Percentiles rank a stretch among this genome's conserved stretches.
Conservation (phyloP, 37 sponge, comb jelly and placozoan genomes). For the Trichoplax adhaerens region DNA sequence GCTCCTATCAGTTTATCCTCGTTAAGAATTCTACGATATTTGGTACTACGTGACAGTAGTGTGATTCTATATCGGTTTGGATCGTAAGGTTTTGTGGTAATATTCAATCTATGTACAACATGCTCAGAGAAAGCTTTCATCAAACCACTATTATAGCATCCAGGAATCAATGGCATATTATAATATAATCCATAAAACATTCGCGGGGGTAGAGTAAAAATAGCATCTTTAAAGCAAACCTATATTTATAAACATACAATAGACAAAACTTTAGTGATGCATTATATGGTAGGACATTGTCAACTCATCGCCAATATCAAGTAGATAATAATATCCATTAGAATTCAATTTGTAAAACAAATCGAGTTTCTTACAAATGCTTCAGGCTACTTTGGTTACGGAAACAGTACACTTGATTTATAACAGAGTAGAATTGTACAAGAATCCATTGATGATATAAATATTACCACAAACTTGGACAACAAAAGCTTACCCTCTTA, state of each 20-base stretch:
- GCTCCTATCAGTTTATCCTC: constrained; percentile 38
- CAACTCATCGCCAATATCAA: too few relatives aligned
- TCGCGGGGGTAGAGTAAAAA: constrained; percentile 69
- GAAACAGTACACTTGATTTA: not conserved
- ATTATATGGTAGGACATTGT: too few relatives aligned
- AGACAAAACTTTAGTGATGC: not conserved
- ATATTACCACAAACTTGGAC: too few relatives aligned
- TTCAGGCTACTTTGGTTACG: not conserved
- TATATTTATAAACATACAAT: not conserved
- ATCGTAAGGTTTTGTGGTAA: constrained; percentile 21
- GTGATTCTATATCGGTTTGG: constrained; percentile 43
- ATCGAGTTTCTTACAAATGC: not conserved
- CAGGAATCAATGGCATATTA: constrained; percentile 53
- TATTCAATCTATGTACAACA: constrained; percentile 28
- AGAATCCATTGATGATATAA: not conserved
- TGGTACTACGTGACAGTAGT: constrained; percentile 46
- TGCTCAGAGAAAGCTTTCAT: constrained; percentile 67
- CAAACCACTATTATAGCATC: constrained; percentile 51
- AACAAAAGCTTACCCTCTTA: constrained; percentile 24
- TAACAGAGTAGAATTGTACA: not conserved
- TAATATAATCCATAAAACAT: constrained; percentile 75
- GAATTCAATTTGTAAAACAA: too few relatives aligned
- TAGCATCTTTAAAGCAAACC: constrained; percentile 67
- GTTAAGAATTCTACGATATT: constrained; percentile 55
- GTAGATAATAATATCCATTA: too few relatives aligned